Evolutionary conservation across 2,888 invertebrate genomes (phyloP).

Genomic region (Hirtodrosophila trivittata): DNA sequence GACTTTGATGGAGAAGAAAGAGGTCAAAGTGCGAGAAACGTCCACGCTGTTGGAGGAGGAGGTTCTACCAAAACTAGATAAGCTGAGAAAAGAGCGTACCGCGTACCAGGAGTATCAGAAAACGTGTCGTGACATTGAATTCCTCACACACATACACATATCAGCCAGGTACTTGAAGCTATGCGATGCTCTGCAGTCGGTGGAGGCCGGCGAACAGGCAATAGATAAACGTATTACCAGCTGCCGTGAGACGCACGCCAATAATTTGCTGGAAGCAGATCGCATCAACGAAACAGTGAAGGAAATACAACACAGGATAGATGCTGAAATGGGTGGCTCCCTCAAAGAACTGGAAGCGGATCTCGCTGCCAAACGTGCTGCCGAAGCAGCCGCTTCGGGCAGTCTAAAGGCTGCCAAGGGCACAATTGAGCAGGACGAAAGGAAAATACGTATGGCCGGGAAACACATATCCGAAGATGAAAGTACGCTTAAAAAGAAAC

Average conservation of each 20-base stretch:
- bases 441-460: constrained; percentile 88
- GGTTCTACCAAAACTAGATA: constrained; percentile 94
- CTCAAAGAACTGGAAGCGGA: constrained; percentile 87
- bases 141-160: constrained; percentile 87
- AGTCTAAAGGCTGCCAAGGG: constrained; percentile 87
- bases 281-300: constrained; percentile 86
- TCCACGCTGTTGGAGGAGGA: constrained; percentile 91
- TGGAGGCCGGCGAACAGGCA: constrained; percentile 85
- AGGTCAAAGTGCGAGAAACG: constrained; percentile 94
- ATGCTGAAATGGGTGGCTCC: constrained; percentile 88
- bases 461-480: constrained; percentile 89
- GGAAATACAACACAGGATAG: constrained; percentile 87
- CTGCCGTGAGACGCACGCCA: constrained; percentile 85
- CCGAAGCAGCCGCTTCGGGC: constrained; percentile 88
- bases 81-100: constrained; percentile 92
- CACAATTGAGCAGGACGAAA: constrained; percentile 88
- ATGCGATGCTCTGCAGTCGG: constrained; percentile 84
- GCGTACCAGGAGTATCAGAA: constrained; percentile 95
- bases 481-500: constrained; percentile 86
- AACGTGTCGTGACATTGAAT: constrained; percentile 92
- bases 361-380: constrained; percentile 87
- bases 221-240: constrained; percentile 86
- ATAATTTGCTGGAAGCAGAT: constrained; percentile 85
- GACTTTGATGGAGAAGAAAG: constrained; percentile 95
- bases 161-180: constrained; percentile 84